A percentile compares a stretch with the other conserved stretches of the same genome.
phyloP scores from a whole-genome alignment of 2,113 vertebrate genomes.

The Paedocypris sp. region DNA sequence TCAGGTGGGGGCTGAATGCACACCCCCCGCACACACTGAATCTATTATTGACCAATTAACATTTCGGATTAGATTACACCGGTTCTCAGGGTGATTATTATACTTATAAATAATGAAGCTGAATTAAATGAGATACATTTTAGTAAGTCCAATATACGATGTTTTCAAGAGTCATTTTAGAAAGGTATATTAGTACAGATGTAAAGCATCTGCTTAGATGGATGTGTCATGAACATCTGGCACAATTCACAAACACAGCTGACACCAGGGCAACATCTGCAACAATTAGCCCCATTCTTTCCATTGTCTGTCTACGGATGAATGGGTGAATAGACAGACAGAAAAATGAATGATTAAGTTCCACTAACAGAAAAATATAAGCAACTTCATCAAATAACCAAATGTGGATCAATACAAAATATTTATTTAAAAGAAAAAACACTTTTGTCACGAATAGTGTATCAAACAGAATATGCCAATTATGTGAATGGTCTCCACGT shows the following conservation, averaged over 20 bases:
- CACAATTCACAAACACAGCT: conserved; percentile 20
- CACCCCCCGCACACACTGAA: background rate
- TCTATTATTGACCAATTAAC: background rate
- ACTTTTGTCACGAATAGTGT: too few species aligned
- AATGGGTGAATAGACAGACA: too few species aligned
- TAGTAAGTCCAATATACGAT: too few species aligned
- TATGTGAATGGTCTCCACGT: background rate
- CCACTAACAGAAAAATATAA: too few species aligned
- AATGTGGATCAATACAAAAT: too few species aligned
- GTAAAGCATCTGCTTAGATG: conserved; percentile 53
- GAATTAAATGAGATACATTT: too few species aligned
- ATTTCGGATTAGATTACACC: background rate
- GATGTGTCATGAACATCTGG: conserved; percentile 36
- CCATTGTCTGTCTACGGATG: background rate
- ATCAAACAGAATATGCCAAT: too few species aligned
- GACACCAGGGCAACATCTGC: background rate
- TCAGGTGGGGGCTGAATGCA: conserved; percentile 33
- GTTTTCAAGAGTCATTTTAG: conserved; percentile 27
- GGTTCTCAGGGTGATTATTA: background rate
- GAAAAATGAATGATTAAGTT: too few species aligned
- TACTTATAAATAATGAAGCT: too few species aligned
- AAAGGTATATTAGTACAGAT: conserved; percentile 31
- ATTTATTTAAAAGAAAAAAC: too few species aligned
- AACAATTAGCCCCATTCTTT: background rate
- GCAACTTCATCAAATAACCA: too few species aligned